These are phyloP conservation scores for Hestina assimilis DNA, from an alignment of 1,140 invertebrate species.

Conservation along the genomic window DNA sequence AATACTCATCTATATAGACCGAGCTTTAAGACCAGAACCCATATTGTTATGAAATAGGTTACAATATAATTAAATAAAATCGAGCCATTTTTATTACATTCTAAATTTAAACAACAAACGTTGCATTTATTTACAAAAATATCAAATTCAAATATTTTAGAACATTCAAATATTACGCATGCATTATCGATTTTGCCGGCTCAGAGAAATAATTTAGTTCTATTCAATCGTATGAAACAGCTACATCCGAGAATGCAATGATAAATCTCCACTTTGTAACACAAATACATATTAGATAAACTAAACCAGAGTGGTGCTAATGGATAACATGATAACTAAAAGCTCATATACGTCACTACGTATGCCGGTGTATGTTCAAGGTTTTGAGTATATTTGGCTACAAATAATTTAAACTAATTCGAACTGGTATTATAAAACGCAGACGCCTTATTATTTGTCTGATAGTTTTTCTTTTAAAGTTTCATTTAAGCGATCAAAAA, in stretches of 20 bases:
- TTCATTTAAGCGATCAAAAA: no score
- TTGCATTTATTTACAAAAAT: no score
- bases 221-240: constrained; percentile 15
- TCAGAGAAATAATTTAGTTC: constrained; percentile 15
- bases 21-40: no score
- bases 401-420: constrained; percentile 1
- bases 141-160: not conserved
- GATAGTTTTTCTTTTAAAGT: no score
- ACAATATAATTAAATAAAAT: no score
- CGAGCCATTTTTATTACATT: no score
- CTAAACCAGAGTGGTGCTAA: constrained; percentile 41
- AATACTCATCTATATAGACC: no score
- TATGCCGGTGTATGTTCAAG: constrained; percentile 28
- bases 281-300: constrained; percentile 45
- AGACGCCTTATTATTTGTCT: no score
- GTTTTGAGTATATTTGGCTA: constrained; percentile 8
- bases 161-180: not conserved
- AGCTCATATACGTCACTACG: constrained; percentile 45
- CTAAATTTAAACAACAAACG: no score
- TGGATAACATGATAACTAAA: constrained; percentile 59
- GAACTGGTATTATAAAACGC: no score
- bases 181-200: not conserved
- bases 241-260: constrained; percentile 34
- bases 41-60: no score
- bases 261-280: constrained; percentile 40